phyloP scores from a whole-genome alignment of 2,888 invertebrate genomes.

The Sceliomorpha sp. region DNA sequence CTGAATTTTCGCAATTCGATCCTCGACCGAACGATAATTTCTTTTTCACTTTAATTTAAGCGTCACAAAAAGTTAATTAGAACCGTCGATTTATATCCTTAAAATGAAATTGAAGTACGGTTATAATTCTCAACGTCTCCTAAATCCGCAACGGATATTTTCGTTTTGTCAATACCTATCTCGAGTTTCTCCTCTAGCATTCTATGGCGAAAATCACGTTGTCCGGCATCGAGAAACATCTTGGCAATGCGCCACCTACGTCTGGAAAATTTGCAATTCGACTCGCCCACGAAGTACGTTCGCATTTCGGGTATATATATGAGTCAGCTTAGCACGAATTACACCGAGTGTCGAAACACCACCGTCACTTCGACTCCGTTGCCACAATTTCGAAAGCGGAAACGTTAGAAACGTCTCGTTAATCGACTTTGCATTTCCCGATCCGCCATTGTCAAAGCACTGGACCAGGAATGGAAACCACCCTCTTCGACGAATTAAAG shows the following conservation, averaged over 20 bases:
- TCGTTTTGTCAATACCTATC: slow-evolving; percentile 33
- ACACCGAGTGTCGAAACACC: neutral
- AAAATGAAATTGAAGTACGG: too few species aligned
- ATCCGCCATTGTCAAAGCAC: too few species aligned
- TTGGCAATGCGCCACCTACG: slow-evolving; percentile 47
- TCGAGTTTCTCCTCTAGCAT: slow-evolving; percentile 27
- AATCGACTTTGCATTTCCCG: neutral
- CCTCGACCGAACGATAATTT: too few species aligned
- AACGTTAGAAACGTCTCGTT: slow-evolving; percentile 1
- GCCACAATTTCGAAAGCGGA: slow-evolving; percentile 4
- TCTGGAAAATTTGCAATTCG: slow-evolving; percentile 40
- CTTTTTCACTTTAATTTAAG: too few species aligned
- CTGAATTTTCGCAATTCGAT: too few species aligned
- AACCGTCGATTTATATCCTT: too few species aligned
- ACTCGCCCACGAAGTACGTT: slow-evolving; percentile 12
- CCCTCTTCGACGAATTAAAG: too few species aligned
- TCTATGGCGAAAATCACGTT: neutral
- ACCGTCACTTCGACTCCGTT: slow-evolving; percentile 2
- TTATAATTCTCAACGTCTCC: too few species aligned
- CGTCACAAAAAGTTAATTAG: too few species aligned
- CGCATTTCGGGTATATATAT: slow-evolving; percentile 5
- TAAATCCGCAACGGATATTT: too few species aligned
- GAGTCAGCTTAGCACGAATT: neutral
- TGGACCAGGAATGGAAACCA: too few species aligned
- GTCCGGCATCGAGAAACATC: slow-evolving; percentile 23